Base-by-base conservation (phyloP, 64 coral and sea anemone genomes). In the Dendrophyllia cribrosa region DNA sequence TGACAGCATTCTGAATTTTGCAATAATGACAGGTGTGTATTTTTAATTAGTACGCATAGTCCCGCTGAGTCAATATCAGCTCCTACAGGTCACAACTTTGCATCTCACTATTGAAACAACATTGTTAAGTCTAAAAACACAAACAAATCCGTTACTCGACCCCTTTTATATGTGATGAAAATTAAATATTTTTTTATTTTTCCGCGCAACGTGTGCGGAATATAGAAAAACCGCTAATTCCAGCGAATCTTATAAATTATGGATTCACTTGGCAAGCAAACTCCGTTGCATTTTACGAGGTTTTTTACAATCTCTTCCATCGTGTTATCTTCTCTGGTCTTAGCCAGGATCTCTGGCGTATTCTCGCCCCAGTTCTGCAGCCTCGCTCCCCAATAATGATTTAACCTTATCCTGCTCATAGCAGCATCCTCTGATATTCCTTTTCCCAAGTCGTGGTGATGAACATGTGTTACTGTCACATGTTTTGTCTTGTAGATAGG, bases 381-480 rank as follows among this genome's bases (percentile, higher is more conserved):
- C 16, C 89, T 72, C 0, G 94, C 94, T 17, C 94, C 89, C 94
- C 94, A 96, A 85, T 92, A 96, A 64, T 96, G 94, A 75, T 96
- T 96, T 2, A 96, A 20, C 13, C 89, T 64, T 9, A 96, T 69
- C 21, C 49, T 58, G 13, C 66, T 12, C 1, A 52, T 26, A 74
- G 49, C 56, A 16, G 89, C 88, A 26, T 91, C 77, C 15, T 4
- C 25, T 19, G 59, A 87, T 7, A 9, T 7, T 23, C 93, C 87
- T 17, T 61, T 58, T n/a, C 3, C 7, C 11, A 95, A n/a, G 59
- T 84, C 55, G 21, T 95, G 92, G 43, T 89, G 90, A 77, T 98
- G 96, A 4, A 98, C 92, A 11, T 71, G 50, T 12, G 77, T 53
- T 21, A 9, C 76, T 11, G 22, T 23, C 14, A 98, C 70, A 5